Percentiles rank a stretch among this genome's conserved stretches.
phyloP scores from a whole-genome alignment of 2,113 vertebrate genomes.

The Dolichallabes microphthalmus region DNA sequence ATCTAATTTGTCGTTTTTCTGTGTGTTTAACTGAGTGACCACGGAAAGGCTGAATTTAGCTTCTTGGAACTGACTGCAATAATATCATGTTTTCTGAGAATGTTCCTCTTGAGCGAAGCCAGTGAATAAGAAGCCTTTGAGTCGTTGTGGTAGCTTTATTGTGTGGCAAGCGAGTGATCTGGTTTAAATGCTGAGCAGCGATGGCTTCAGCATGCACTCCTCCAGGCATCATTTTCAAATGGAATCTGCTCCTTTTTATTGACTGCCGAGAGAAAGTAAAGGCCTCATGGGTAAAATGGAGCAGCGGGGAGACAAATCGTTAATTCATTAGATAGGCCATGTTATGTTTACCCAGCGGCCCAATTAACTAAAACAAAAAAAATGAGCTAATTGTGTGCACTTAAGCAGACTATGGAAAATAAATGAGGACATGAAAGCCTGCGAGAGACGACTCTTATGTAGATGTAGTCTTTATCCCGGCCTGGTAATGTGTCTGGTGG shows the following conservation, averaged over 20 bases:
- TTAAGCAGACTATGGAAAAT: not conserved
- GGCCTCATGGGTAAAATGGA: too few species aligned
- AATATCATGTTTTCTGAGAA: not conserved
- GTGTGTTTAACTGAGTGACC: not conserved
- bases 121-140: not conserved
- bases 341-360: slow-evolving; percentile 6
- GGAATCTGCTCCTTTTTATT: not conserved
- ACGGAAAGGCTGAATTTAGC: not conserved
- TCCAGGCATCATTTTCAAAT: not conserved
- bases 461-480: not conserved
- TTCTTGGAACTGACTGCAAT: not conserved
- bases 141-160: not conserved
- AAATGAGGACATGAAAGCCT: not conserved
- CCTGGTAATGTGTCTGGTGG: not conserved
- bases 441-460: not conserved
- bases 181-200: not conserved
- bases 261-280: not conserved
- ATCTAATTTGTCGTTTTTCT: not conserved
- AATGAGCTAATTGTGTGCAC: not conserved
- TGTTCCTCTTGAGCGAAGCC: not conserved
- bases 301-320: not conserved
- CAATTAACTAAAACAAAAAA: not conserved
- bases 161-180: not conserved
- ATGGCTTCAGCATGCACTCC: not conserved
- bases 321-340: not conserved